Evolutionary conservation across 2,888 invertebrate genomes (phyloP), one percentile per base, ranked within the genome.

Genomic region (Diogma glabrata): DNA sequence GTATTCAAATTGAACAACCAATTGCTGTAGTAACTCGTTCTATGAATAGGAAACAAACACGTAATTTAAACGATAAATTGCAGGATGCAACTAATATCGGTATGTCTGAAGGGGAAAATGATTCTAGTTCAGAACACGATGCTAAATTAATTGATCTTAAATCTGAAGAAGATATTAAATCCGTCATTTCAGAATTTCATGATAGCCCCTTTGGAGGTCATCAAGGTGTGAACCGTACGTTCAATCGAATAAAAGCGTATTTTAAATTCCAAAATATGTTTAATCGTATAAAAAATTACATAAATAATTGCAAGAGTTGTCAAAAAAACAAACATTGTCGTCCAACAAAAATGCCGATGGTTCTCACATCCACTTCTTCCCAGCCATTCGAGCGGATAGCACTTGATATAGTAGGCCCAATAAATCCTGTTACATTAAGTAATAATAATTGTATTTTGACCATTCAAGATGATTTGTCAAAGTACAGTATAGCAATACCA

Each of bases 341-440:
- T 7, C 38, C 16, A 38, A 38, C 38, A 5, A 38, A 38, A 38
- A 38, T 38, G 38, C 38, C 38, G 19, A 38, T 38, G 38, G 38
- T 38, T 16, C 8, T 38, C 19, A 16, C 38, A 4, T 17, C 8
- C 19, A 38, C 38, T 4, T 38, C 38, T 5, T 16, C 10, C 8
- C 38, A 38, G 10, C 38, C 38, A 9, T 38, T 38, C 19, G 38
- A 38, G 16, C 5, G 38, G 3, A 10, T 38, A 17, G 38, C 38
- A 16, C 38, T 38, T n/a, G 14, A 38, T 10, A 38, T 38, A 17
- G 38, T 38, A 2, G 38, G 38, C 4, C 38, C 38, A 9, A 38
- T 38, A 2, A 33, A 33, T 12, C 33, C 33, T n/a, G n/a, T n/a
- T n/a, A 45, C 20, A 9, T 4, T 9, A 5, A 22, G n/a, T 20